phyloP scores from a whole-genome alignment of 2,113 vertebrate genomes.

The Psophia crepitans region DNA sequence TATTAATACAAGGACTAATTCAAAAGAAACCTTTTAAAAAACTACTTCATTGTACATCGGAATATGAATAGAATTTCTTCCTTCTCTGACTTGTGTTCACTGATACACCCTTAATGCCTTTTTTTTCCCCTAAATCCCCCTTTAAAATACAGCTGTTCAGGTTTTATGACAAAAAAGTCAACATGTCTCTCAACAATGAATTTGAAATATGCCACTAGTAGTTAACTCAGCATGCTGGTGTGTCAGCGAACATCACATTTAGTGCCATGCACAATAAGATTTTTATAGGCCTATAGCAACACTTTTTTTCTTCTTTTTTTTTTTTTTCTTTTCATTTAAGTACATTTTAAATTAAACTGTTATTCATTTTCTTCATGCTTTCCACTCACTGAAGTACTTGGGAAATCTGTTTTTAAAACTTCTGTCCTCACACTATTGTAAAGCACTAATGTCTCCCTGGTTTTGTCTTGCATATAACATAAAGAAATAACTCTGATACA shows the following conservation, averaged over 20 bases:
- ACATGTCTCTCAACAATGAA: neutral
- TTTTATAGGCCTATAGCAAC: neutral
- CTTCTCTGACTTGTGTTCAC: neutral
- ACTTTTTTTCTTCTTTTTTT: neutral
- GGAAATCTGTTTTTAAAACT: neutral
- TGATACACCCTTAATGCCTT: neutral
- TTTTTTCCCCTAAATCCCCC: neutral
- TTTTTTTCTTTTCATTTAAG: neutral
- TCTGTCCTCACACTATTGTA: neutral
- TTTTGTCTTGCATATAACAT: neutral
- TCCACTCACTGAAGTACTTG: neutral
- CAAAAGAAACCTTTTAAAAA: neutral
- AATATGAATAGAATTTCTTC: neutral
- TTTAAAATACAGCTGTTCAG: neutral
- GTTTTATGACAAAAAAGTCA: neutral
- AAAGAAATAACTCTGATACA: neutral
- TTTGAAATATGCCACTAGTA: neutral
- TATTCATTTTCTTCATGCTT: neutral
- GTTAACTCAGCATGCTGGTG: neutral
- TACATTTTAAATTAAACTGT: neutral
- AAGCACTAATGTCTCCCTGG: neutral
- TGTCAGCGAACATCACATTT: neutral
- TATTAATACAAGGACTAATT: neutral
- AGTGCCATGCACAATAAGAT: neutral
- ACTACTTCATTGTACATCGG: neutral